Conservation (phyloP, 2,888 invertebrate genomes). For the Sminthurinus aureus region DNA sequence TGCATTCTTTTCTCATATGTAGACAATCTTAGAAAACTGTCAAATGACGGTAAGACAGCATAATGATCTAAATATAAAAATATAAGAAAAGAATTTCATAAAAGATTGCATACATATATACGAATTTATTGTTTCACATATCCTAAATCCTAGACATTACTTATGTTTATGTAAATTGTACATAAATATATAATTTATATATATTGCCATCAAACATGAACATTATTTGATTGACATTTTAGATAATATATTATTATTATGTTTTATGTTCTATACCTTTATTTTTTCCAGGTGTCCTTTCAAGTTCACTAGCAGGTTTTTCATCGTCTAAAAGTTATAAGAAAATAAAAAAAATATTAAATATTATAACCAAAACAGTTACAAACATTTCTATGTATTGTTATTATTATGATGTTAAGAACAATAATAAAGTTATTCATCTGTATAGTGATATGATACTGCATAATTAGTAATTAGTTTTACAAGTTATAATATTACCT, state of each 20-base stretch:
- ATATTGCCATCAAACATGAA: too few species aligned
- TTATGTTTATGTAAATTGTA: background rate
- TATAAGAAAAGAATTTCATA: background rate
- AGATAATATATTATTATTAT: too few species aligned
- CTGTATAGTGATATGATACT: too few species aligned
- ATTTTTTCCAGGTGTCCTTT: constrained; percentile 46
- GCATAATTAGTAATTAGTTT: too few species aligned
- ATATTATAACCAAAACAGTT: too few species aligned
- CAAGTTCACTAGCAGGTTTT: constrained; percentile 60
- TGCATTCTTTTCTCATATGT: constrained; percentile 78
- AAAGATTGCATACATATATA: background rate
- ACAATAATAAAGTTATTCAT: too few species aligned
- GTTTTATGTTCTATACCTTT: too few species aligned
- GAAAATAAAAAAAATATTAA: constrained; percentile 78
- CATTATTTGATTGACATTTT: background rate
- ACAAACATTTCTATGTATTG: too few species aligned
- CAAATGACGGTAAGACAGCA: constrained; percentile 86
- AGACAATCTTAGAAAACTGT: constrained; percentile 82
- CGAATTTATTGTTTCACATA: background rate
- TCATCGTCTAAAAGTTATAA: constrained; percentile 60
- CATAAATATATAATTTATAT: too few species aligned
- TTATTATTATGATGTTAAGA: too few species aligned
- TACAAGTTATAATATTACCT: too few species aligned
- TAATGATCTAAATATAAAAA: constrained; percentile 64
- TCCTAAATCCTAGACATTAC: background rate